Evolutionary conservation across 2,888 invertebrate genomes (phyloP).

Genomic region (Lamellibrachia satsuma): DNA sequence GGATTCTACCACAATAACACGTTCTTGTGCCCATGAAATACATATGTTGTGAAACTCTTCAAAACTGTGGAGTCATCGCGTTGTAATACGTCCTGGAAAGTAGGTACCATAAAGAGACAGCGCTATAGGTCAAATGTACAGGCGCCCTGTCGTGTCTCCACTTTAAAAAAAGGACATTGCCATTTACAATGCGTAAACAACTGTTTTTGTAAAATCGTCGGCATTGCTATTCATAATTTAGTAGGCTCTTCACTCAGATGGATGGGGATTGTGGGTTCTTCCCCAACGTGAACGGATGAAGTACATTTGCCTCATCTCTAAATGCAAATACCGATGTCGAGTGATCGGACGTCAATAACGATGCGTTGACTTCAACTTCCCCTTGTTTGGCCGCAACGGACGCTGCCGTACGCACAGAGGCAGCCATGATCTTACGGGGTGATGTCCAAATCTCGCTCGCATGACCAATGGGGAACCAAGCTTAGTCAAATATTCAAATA

Average conservation of each 20-base stretch:
- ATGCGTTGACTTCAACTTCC: neutral
- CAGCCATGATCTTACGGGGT: neutral
- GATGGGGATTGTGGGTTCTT: neutral
- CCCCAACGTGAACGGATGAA: neutral
- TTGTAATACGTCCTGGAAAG: too few species aligned
- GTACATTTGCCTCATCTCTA: constrained; percentile 6
- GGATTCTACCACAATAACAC: too few species aligned
- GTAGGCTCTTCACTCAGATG: neutral
- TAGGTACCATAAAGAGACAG: neutral
- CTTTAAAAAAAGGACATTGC: neutral
- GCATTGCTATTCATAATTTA: neutral
- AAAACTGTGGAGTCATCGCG: too few species aligned
- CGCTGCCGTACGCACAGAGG: neutral
- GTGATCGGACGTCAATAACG: constrained; percentile 2
- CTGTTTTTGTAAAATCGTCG: neutral
- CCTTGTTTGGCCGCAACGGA: neutral
- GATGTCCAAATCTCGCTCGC: neutral
- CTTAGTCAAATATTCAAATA: too few species aligned
- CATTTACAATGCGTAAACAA: neutral
- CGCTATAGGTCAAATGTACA: neutral
- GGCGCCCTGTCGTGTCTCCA: neutral
- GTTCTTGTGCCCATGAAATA: too few species aligned
- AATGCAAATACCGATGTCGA: neutral
- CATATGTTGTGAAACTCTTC: too few species aligned
- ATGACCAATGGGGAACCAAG: neutral